Evolutionary conservation across 2,888 invertebrate genomes (phyloP), one percentile per base, ranked within the genome.

Genomic region (Balanococcus diminutus): DNA sequence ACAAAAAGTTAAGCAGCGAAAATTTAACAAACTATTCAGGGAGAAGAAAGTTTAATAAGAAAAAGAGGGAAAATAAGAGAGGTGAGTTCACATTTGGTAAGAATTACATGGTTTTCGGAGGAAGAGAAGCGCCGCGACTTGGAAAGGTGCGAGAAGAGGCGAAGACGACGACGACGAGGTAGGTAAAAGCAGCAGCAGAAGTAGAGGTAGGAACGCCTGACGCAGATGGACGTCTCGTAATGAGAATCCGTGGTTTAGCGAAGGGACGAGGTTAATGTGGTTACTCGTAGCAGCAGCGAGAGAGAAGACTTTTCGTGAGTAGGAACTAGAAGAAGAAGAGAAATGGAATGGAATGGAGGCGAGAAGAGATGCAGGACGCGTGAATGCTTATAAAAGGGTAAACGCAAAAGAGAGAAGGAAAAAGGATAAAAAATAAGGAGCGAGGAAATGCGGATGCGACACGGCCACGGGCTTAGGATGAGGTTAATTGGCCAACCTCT

Each of bases 221-320:
- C 85, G 85, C 85, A 85, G 85, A 85, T 85, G 85, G 85, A 85
- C 85, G 85, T 85, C 85, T 85, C 85, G 85, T 85, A 85, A 85
- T 85, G 85, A 85, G 85, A 85, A 85, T 85, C 75, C 75, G 85
- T 75, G 85, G 85, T 85, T 85, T 85, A 82, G 46, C 79, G 85
- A 42, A 72, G 85, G 85, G 85, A 85, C 85, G 85, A 85, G 85
- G 85, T 85, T 85, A 85, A 85, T 85, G 85, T 79, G 85, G 85
- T 85, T 85, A 85, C 42, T 85, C 42, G 75, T 75, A 32, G 32
- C 32, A 32, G 61, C 46, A 46, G 19, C 28, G 14, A 28, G 32
- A 31, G 36, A 61, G 61, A 72, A 72, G 32, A 84, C 67, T 36
- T 39, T 28, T 42, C 22, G 67, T n/a, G 61, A 32, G 19, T 22